Evolutionary conservation across 2,113 vertebrate species (phyloP), one percentile per base, ranked within the genome.

Genomic region (Aix galericulata): DNA sequence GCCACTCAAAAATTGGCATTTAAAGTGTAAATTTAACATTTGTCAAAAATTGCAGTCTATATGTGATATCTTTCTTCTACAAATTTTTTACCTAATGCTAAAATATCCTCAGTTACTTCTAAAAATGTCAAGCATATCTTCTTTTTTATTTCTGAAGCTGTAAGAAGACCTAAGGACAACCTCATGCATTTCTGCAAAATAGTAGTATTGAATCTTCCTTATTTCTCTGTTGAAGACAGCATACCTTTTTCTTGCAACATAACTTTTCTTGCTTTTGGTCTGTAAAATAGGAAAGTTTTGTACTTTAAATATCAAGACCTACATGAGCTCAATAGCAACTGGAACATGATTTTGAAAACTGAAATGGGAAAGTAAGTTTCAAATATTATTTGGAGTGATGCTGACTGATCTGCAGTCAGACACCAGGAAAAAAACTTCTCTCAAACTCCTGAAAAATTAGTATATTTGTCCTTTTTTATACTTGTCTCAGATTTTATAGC

Each of bases 1-100:
- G 86, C 58, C 95, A 89, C 91, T 97, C 95, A 94, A 91, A 93
- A 95, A 73, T 34, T 94, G 94, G 95, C 94, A 94, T 93, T 97
- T 96, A 94, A 96, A 92, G 83, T 94, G 91, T 97, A 92, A 97
- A 94, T 97, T 96, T 94, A 95, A 83, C 94, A 95, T 97, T 96
- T 96, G 83, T 93, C 83, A 96, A 93, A 94, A 95, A 91, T 79
- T 92, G 48, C 66, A 82, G 44, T 55, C 81, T 91, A 69, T 72
- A 34, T 86, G 84, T 91, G 92, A 55, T 95, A 69, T 72, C 80
- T 94, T 93, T 83, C 73, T 74, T 40, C 74, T 71, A 68, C 21
- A 88, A 92, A 79, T 26, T 26, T 92, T 95, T 69, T 87, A 64
- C 58, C 67, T 92, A 89, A 86, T 86, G 77, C 50, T 73, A 74